These are phyloP conservation scores for Caenorhabditis sp. DNA, from an alignment of 2,888 invertebrate genomes.

Conservation along the genomic window DNA sequence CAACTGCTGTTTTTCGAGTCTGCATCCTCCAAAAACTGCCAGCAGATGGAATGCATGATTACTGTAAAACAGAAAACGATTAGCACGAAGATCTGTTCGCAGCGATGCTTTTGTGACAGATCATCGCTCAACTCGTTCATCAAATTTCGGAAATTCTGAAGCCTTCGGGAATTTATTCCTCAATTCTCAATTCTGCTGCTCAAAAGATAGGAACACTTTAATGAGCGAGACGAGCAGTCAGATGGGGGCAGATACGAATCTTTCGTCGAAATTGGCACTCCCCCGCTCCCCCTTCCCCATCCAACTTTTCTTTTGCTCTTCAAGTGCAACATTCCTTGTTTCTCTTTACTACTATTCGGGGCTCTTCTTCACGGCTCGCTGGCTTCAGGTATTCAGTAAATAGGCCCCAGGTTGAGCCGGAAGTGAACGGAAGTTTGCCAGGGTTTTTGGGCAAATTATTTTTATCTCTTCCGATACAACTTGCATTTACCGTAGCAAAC, in stretches of 20 bases:
- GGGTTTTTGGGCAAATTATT: conserved; percentile 6
- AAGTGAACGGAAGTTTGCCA: conserved; percentile 45
- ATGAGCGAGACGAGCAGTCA: conserved; percentile 30
- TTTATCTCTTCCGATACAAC: too few relatives aligned
- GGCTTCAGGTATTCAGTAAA: not conserved
- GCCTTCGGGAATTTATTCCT: conserved; percentile 57
- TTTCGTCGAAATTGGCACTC: conserved; percentile 22
- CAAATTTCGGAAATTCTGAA: conserved; percentile 54
- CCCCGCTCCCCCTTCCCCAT: not conserved
- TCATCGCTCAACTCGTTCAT: conserved; percentile 60
- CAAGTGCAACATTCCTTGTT: not conserved
- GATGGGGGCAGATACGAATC: conserved; percentile 39
- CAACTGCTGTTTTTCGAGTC: conserved; percentile 38
- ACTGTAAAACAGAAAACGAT: conserved; percentile 35
- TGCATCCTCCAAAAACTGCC: too few relatives aligned
- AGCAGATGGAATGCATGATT: conserved; percentile 34
- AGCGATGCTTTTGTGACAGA: conserved; percentile 43
- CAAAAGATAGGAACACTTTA: conserved; percentile 38
- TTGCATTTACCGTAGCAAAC: too few relatives aligned
- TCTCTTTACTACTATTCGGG: not conserved
- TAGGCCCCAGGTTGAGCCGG: conserved; percentile 5
- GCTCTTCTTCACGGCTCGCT: conserved; percentile 21
- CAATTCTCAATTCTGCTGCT: too few relatives aligned
- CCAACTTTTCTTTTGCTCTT: conserved; percentile 1
- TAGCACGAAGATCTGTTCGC: conserved; percentile 15